Base-by-base conservation (phyloP, 2,797 vertebrate genomes). In the Pelobates cultripes region DNA sequence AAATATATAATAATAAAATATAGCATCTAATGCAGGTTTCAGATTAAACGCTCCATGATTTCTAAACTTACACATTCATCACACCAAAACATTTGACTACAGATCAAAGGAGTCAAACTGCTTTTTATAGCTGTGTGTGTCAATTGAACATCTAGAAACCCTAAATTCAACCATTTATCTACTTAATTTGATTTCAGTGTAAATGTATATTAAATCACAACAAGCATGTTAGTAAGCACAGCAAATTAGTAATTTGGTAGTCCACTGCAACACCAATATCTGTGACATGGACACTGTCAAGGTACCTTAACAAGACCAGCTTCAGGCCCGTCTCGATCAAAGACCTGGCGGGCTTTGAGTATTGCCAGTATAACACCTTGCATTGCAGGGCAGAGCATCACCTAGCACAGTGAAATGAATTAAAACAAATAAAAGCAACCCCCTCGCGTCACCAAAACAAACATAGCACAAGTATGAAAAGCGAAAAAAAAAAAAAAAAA, bases 351-450 rank as follows among this genome's bases (percentile, higher is more conserved):
- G 92, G 98, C 96, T 91, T 99, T 99, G 76, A 96, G 97, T 81
- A 99, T 98, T 85, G 98, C 98, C 81, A 99, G 90, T 89, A 99
- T 98, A 90, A 99, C 94, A 8, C 98, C 97, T 91, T 99, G 98
- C 98, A 99, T 99, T 78, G 98, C 97, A 74, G 98, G 98, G 77
- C 96, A 97, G 88, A 99, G 94, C 97, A 99, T 98, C 95, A 96
- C 96, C 98, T 99, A 84, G 89, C 93, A 91, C 55, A 0, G 72
- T 57, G 77, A 88, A 83, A 85, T 81, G 85, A 88, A 85, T 76
- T 79, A 86, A 28, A 13, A 89, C 6, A 47, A 69, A 64, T 86
- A 72, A 80, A 75, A 47, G 51, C 44, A 28, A 28, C 28, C 28
- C 28, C 28, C 28, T 28, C 28, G 1, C 28, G 28, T 28, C 28